Base-by-base conservation (phyloP, 2,113 vertebrate species). In the Ameiurus melas region DNA sequence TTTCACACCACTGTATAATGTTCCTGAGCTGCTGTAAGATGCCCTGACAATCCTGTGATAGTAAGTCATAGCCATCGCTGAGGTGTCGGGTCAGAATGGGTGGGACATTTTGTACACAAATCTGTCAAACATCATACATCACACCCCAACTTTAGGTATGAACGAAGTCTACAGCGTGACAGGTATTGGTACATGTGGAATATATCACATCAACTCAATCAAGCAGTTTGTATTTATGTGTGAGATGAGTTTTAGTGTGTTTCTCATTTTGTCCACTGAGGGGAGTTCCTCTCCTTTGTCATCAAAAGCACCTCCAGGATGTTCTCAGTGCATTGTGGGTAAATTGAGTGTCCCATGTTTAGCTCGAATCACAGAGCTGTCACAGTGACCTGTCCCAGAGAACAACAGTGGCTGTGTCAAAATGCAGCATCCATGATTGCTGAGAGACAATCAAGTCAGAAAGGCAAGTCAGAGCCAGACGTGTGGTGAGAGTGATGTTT, bases 201-300 rank as follows among this genome's bases (percentile, higher is more conserved):
- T 64, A 16, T 53, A 36, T 78, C 43, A 66, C 20, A 79, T n/a
- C 53, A 79, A 53, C 55, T n/a, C 25, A 79, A 5, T 27, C 47
- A 51, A n/a, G 13, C 25, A 43, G 73, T 22, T 25, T 79, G 57
- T 16, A 2, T 22, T 78, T 22, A 33, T 55, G n/a, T 36, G 0
- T 4, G 22, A 70, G 25, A 19, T 13, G 20, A 62, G 51, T 43
- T 58, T 43, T 17, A 43, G 14, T 68, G 83, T 57, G 13, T 57
- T 80, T 88, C 71, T 51, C 16, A 3, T 73, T 86, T 86, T 86
- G 60, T 33, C 89, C 89, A 90, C 89, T 79, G 81, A 66, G 90
- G 73, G 90, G 87, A 86, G 90, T 81, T 84, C 73, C 22, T 62
- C 39, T 86, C 70, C 39, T 86, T 85, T 68, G 27, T 88, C 68